These are phyloP conservation scores for Myotis lucifugus DNA, from an alignment of 2,113 vertebrate species.

Conservation along the genomic window DNA sequence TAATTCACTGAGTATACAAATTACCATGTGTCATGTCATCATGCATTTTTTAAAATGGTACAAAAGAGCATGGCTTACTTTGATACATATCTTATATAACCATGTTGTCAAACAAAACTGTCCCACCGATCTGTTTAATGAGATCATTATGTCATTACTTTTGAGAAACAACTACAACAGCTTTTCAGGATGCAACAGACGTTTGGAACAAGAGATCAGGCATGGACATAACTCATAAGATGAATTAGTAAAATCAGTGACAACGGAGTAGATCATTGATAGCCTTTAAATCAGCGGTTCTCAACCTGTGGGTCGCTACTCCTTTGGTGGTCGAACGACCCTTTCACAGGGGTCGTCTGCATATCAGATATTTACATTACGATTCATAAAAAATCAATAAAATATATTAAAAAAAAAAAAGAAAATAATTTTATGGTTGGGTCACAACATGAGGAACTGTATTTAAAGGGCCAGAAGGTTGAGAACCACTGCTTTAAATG, in stretches of 20 bases:
- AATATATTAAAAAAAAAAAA: too few relatives aligned
- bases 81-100: not conserved
- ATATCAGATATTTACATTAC: too few relatives aligned
- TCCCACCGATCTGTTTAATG: not conserved
- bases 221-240: not conserved
- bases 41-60: not conserved
- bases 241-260: constrained; percentile 8
- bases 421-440: too few relatives aligned
- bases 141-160: not conserved
- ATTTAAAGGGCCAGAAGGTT: too few relatives aligned
- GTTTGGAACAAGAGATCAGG: not conserved
- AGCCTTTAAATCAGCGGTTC: not conserved
- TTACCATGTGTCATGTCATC: not conserved
- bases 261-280: not conserved
- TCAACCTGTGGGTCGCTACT: too few relatives aligned
- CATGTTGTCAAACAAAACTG: constrained; percentile 9
- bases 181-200: not conserved
- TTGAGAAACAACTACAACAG: not conserved
- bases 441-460: too few relatives aligned
- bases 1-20: not conserved
- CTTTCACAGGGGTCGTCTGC: too few relatives aligned
- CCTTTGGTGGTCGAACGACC: too few relatives aligned
- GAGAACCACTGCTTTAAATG: not conserved
- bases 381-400: too few relatives aligned
- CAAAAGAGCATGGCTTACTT: not conserved